Conservation (phyloP, 2,113 vertebrate species). For the Excalfactoria chinensis region DNA sequence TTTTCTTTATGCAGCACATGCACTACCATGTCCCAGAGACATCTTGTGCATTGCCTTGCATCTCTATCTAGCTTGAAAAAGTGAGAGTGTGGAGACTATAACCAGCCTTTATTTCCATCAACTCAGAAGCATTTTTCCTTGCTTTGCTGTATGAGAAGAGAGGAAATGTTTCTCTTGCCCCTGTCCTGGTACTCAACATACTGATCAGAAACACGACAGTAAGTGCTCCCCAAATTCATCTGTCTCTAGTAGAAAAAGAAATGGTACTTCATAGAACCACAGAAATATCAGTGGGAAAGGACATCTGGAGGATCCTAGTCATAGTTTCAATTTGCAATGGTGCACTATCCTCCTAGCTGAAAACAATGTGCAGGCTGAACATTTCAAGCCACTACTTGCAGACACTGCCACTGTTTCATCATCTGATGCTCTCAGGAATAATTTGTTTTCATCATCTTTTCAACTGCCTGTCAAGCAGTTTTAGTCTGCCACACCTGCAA, state of each 20-base stretch:
- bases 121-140: background rate
- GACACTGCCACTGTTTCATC: background rate
- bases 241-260: background rate
- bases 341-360: background rate
- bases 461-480: background rate
- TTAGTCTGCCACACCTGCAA: background rate
- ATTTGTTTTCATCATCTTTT: background rate
- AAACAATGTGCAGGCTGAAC: background rate
- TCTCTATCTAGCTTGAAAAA: background rate
- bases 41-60: background rate
- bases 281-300: background rate
- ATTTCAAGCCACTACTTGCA: background rate
- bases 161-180: background rate
- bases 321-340: background rate
- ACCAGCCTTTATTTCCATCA: background rate
- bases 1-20: background rate
- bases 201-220: background rate
- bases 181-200: background rate
- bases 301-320: background rate
- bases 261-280: background rate
- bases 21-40: background rate
- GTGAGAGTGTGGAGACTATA: background rate
- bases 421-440: background rate
- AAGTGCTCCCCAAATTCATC: conserved; percentile 44
- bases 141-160: background rate